Conservation (phyloP, 2,113 vertebrate genomes). For the Nibea albiflora region DNA sequence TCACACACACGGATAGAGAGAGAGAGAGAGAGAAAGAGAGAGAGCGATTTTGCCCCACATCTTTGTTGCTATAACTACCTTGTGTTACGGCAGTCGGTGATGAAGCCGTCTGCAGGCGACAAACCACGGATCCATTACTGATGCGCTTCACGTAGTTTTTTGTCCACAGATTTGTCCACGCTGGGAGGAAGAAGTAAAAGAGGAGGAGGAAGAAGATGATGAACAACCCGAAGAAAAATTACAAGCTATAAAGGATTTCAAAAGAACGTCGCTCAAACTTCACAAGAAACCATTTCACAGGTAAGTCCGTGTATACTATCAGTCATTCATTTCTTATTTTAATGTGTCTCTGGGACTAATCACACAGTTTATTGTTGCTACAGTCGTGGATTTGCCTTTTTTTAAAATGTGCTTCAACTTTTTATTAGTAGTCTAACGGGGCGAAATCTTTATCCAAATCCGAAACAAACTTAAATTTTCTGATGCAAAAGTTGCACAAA, state of each 20-base stretch:
- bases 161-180: neutral
- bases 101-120: conserved; percentile 52
- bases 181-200: neutral
- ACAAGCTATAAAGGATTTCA: neutral
- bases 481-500: conserved; percentile 8
- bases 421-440: neutral
- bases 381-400: neutral
- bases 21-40: neutral
- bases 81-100: conserved; percentile 45
- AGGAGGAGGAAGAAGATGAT: neutral
- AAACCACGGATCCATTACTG: conserved; percentile 11
- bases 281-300: conserved; percentile 7
- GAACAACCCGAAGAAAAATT: conserved; percentile 3
- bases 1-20: neutral
- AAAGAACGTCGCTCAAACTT: conserved; percentile 35
- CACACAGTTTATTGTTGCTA: neutral
- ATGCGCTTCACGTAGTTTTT: neutral
- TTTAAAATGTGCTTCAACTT: conserved; percentile 6
- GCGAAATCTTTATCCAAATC: neutral
- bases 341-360: neutral
- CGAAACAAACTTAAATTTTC: neutral
- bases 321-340: neutral
- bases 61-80: conserved; percentile 52
- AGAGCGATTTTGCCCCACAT: conserved; percentile 46
- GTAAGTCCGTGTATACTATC: conserved; percentile 31